Percentiles rank a stretch among this genome's conserved stretches.
Conservation (phyloP, 2,113 vertebrate species). For the Petrocephalus zakoni region DNA sequence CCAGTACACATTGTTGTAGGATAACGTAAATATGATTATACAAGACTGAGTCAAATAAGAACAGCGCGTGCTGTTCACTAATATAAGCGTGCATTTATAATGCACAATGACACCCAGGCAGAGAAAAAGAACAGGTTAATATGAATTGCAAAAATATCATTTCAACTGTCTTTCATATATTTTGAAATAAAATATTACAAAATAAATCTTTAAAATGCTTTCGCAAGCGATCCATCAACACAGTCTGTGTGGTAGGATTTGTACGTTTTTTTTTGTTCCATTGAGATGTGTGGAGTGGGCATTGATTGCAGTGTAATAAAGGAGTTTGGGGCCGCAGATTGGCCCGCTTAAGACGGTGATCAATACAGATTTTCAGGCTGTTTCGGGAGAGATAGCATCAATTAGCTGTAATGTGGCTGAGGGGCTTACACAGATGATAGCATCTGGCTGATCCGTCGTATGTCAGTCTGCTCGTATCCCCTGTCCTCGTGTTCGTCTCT, state of each 20-base stretch:
- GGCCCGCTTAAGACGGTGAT: conserved; percentile 7
- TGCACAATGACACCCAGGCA: background rate
- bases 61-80: background rate
- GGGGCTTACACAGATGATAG: background rate
- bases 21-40: background rate
- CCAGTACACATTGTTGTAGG: background rate
- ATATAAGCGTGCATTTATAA: background rate
- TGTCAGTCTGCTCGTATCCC: background rate
- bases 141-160: background rate
- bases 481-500: background rate
- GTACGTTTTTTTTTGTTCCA: background rate
- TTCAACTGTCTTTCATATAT: background rate
- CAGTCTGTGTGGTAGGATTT: background rate
- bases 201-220: background rate
- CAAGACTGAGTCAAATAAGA: background rate
- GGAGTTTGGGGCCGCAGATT: background rate
- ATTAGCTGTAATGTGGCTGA: background rate
- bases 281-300: background rate
- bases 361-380: conserved; percentile 2
- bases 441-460: background rate
- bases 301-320: background rate
- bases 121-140: background rate
- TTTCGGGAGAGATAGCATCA: background rate
- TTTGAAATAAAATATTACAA: background rate
- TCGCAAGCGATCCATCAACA: background rate